Evolutionary conservation across 1,140 invertebrate genomes (phyloP).

Genomic region (Leptopilina boulardi): DNA sequence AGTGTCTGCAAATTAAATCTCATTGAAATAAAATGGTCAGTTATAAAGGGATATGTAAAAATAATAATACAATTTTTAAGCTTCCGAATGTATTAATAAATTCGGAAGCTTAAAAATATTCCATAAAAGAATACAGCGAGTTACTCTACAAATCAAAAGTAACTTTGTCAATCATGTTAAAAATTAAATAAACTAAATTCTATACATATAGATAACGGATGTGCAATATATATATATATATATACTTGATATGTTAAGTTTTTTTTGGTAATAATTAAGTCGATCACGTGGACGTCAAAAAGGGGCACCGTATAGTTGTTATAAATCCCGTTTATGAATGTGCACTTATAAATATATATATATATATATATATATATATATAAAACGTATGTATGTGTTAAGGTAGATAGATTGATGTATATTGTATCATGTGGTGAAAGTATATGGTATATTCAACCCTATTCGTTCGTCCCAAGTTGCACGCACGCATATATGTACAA

Average conservation of each 20-base stretch:
- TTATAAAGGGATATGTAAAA: too few relatives aligned
- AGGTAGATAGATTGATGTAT: neutral
- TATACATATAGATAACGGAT: too few relatives aligned
- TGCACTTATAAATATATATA: neutral
- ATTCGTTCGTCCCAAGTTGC: conserved; percentile 38
- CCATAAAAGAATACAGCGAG: too few relatives aligned
- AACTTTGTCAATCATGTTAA: too few relatives aligned
- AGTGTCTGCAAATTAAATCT: too few relatives aligned
- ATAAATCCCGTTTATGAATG: conserved; percentile 1
- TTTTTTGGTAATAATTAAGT: neutral
- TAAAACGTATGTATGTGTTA: neutral
- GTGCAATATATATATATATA: too few relatives aligned
- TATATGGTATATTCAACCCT: conserved; percentile 4
- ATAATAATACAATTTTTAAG: too few relatives aligned
- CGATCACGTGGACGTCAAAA: neutral
- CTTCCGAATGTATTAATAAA: too few relatives aligned
- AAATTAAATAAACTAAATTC: too few relatives aligned
- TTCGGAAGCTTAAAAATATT: too few relatives aligned
- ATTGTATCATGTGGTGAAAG: neutral
- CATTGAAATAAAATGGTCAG: too few relatives aligned
- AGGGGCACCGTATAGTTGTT: neutral
- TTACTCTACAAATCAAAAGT: too few relatives aligned
- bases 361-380: neutral
- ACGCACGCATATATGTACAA: conserved; percentile 48
- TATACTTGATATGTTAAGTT: neutral